phyloP scores from a whole-genome alignment of 2,113 vertebrate genomes.

The Cephalophus harveyi region DNA sequence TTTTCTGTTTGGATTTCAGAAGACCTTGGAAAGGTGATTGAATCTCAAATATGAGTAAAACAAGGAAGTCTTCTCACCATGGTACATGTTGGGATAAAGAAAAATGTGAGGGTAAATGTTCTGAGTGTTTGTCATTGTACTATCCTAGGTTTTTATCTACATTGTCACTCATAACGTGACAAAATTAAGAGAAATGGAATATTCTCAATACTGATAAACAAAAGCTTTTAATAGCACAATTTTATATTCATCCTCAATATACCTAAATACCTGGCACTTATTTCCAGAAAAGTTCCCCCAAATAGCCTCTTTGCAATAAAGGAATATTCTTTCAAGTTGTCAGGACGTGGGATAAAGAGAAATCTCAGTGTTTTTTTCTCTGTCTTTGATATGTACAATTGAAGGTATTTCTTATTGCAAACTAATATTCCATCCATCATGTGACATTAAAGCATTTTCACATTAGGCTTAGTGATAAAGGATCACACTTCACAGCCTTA shows the following conservation, averaged over 20 bases:
- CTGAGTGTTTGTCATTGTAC: not conserved
- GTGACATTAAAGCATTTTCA: not conserved
- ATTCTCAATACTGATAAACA: not conserved
- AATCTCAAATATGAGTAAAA: not conserved
- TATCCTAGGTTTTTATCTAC: not conserved
- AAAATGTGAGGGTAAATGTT: not conserved
- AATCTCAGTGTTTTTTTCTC: not conserved
- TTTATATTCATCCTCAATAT: not conserved
- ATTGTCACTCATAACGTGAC: not conserved
- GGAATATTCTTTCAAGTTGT: not conserved
- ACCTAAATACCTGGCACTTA: not conserved
- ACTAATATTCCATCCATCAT: not conserved
- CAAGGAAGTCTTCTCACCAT: not conserved
- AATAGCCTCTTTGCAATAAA: not conserved
- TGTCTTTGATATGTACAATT: not conserved
- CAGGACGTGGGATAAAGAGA: not conserved
- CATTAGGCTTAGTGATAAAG: not conserved
- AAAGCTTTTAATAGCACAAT: not conserved
- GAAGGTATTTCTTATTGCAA: not conserved
- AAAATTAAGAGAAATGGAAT: not conserved
- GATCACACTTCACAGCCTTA: not conserved
- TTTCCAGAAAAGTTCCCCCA: not conserved
- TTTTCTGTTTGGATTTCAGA: not conserved
- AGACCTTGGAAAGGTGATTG: not conserved
- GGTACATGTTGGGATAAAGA: not conserved